Conservation (phyloP, 2,888 invertebrate species). For the Dendrolimus pini region DNA sequence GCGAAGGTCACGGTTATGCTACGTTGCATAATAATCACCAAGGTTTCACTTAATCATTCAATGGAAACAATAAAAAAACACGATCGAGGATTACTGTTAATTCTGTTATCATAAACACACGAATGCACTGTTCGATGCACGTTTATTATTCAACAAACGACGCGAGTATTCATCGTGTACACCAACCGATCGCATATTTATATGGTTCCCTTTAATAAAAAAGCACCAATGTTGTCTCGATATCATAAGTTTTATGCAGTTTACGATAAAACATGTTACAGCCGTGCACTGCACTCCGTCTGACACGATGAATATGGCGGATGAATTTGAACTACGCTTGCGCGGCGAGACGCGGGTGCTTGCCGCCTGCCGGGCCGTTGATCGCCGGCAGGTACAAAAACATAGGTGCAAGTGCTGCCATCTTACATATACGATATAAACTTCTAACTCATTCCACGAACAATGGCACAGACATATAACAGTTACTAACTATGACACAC, state of each 20-base stretch:
- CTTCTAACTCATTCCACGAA: slow-evolving; percentile 11
- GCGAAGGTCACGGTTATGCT: slow-evolving; percentile 72
- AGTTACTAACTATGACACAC: too few relatives aligned
- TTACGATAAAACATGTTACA: slow-evolving; percentile 72
- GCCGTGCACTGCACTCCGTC: slow-evolving; percentile 70
- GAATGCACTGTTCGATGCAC: slow-evolving; percentile 71
- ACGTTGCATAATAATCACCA: slow-evolving; percentile 66
- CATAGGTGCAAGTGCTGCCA: slow-evolving; percentile 36
- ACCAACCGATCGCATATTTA: slow-evolving; percentile 61
- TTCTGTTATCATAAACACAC: slow-evolving; percentile 74
- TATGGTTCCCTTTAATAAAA: slow-evolving; percentile 41
- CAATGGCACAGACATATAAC: neutral
- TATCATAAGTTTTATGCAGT: slow-evolving; percentile 60
- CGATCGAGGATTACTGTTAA: slow-evolving; percentile 62
- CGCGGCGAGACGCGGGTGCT: slow-evolving; percentile 32
- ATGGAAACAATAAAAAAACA: slow-evolving; percentile 40
- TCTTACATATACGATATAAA: slow-evolving; percentile 28
- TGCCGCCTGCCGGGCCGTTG: slow-evolving; percentile 24
- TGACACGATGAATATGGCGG: slow-evolving; percentile 76
- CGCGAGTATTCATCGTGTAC: slow-evolving; percentile 49
- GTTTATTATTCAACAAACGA: slow-evolving; percentile 62
- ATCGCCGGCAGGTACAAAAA: slow-evolving; percentile 50
- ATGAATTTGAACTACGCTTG: slow-evolving; percentile 74
- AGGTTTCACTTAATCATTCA: slow-evolving; percentile 45
- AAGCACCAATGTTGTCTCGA: slow-evolving; percentile 52